Evolutionary conservation across 1,140 invertebrate genomes (phyloP), one percentile per base, ranked within the genome.

Genomic region (Adoxophyes honmai): DNA sequence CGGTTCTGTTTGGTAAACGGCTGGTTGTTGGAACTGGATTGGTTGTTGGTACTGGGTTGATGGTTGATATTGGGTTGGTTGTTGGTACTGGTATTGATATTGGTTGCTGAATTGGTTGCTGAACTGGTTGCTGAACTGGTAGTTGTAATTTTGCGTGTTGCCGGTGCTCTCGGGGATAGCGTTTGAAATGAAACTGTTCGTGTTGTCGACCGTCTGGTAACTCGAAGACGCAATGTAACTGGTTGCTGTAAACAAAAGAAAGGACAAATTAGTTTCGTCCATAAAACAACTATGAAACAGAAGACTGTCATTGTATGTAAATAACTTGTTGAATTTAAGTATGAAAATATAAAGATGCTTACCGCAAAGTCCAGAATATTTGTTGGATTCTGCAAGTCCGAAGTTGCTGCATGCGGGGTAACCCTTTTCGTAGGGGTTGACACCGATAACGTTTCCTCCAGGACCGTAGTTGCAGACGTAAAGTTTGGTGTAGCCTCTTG

Each of bases 401-500:
- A 92, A 93, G 42, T 85, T 90, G 55, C 90, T 90, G 86, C 95
- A 96, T 37, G 92, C 91, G 13, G 94, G 94, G 73, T 91, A 90
- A 35, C 95, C 95, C 57, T 92, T 92, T 78, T 93, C 91, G 81
- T 96, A 96, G 7, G 95, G 94, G 56, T 91, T 91, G 62, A 91
- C 91, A 48, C 94, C 94, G 51, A 94, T 90, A 34, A 96, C 91
- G 70, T 96, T 96, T 55, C 95, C 95, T 63, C 93, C 94, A 7
- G 95, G 94, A 55, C 95, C 95, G 74, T 96, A 96, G 88, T 96
- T 96, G 90, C 95, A 96, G 9, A 96, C 93, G 77, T 96, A 96
- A 54, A 95, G 91, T 84, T 96, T 96, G 56, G 93, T 94, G 77
- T 94, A 95, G 38, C 94, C 94, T 60, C 90, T 82, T 1, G 87